Base-by-base conservation (phyloP, 1,140 invertebrate genomes). In the Calliphora vicina region DNA sequence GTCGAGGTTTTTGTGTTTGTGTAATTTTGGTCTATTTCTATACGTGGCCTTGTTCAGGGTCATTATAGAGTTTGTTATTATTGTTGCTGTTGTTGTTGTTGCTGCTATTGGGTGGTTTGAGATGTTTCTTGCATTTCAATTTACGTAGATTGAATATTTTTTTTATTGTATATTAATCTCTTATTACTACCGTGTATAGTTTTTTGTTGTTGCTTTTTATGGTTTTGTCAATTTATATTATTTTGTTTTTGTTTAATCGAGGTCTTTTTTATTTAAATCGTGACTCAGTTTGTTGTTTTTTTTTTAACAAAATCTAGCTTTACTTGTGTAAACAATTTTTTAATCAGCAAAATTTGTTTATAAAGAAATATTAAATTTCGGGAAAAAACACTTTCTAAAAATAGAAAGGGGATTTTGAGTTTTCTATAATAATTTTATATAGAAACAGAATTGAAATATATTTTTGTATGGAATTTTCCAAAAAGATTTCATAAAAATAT, bases 21-120 rank as follows among this genome's bases (percentile, higher is more conserved):
- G 13, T 76, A 9, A 10, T 76, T n/a, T 29, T 35, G 27, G 6
- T 20, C 27, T 73, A 3, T 73, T 73, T 73, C 72, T 57, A 6
- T 57, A 76, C 20, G 15, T 76, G 35, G 27, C 73, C 73, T 42
- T 29, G n/a, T 42, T 78, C 74, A 78, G 74, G 74, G 74, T 78
- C 74, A 76, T 20, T 20, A 78, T 78, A 43, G 35, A 78, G 74
- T 78, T 9, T 23, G 50, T 67, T 67, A 6, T 23, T 67, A 67
- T 67, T n/a, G n/a, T 23, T 23, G n/a, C 12, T 2, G 10, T 12
- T 50, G 45, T 67, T 67, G n/a, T 67, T 67, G 50, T 67, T 67
- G 6, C 9, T 67, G 23, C 25, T 6, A 67, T 67, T 67, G 61
- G 61, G n/a, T 67, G 20, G 61, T 67, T 20, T 20, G 61, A 20